Conservation (phyloP, 2,797 vertebrate genomes). For the Salarias fasciatus region DNA sequence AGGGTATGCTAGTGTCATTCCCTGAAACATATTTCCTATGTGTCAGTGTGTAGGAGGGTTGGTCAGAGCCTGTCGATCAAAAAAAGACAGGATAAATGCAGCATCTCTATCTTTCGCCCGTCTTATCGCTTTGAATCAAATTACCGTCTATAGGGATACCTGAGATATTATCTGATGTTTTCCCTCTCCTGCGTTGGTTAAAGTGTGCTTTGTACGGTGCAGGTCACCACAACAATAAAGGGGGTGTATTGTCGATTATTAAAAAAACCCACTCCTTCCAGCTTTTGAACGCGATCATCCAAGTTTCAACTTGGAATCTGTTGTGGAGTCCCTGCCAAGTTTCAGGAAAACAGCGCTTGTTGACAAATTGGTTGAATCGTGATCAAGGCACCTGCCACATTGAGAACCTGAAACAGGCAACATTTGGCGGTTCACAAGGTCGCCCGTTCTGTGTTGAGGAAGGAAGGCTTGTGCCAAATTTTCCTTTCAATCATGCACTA, state of each 20-base stretch:
- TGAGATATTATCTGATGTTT: slow-evolving; percentile 47
- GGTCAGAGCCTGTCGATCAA: slow-evolving; percentile 80
- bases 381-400: slow-evolving; percentile 84
- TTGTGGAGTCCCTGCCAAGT: slow-evolving; percentile 78
- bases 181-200: slow-evolving; percentile 6
- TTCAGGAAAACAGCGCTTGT: slow-evolving; percentile 79
- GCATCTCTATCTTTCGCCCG: slow-evolving; percentile 51
- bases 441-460: slow-evolving; percentile 69
- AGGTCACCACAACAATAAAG: slow-evolving; percentile 49
- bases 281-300: slow-evolving; percentile 67
- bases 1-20: slow-evolving; percentile 80
- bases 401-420: slow-evolving; percentile 83
- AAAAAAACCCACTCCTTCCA: slow-evolving; percentile 33
- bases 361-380: slow-evolving; percentile 83
- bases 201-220: slow-evolving; percentile 31
- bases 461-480: slow-evolving; percentile 70
- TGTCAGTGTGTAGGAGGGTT: slow-evolving; percentile 77
- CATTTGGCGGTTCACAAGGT: slow-evolving; percentile 83
- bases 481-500: slow-evolving; percentile 72
- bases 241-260: slow-evolving; percentile 12
- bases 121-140: slow-evolving; percentile 63
- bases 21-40: slow-evolving; percentile 81
- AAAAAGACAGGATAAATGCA: slow-evolving; percentile 69
- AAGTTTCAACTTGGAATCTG: slow-evolving; percentile 80
- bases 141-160: slow-evolving; percentile 51